Evolutionary conservation across 2,888 invertebrate genomes (phyloP).

Genomic region (Ichneumoninae sp.): DNA sequence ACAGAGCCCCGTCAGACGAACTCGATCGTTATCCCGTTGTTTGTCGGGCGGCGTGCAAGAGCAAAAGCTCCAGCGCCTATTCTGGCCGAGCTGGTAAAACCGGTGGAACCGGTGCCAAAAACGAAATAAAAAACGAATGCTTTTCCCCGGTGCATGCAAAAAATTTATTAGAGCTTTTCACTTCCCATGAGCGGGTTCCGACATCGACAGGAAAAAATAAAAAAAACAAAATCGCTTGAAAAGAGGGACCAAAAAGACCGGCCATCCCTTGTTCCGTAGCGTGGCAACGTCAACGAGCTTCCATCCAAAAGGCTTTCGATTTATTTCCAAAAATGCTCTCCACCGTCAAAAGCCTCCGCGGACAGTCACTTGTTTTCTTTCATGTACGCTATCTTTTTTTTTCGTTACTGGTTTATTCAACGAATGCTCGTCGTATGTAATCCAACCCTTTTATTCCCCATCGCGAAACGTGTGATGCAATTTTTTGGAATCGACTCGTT

Average conservation of each 20-base stretch:
- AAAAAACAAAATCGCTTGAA: constrained; percentile 2
- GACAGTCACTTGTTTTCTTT: constrained; percentile 41
- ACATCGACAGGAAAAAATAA: constrained; percentile 28
- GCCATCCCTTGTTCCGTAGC: constrained; percentile 11
- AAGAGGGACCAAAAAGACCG: background rate
- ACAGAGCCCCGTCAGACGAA: constrained; percentile 53
- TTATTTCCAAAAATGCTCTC: constrained; percentile 29
- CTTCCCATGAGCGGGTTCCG: constrained; percentile 1
- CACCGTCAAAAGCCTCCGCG: constrained; percentile 25
- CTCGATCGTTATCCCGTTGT: constrained; percentile 55
- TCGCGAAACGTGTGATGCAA: background rate
- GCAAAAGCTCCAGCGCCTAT: constrained; percentile 11
- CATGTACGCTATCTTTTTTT: constrained; percentile 15
- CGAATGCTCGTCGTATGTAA: constrained; percentile 1
- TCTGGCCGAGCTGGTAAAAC: constrained; percentile 20
- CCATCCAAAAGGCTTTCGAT: constrained; percentile 21
- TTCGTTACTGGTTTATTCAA: constrained; percentile 24
- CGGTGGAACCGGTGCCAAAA: background rate
- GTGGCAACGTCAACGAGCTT: background rate
- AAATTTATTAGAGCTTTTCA: constrained; percentile 36
- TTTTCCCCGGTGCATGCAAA: background rate
- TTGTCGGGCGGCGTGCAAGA: constrained; percentile 47
- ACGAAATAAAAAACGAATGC: constrained; percentile 9
- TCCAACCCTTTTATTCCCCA: background rate
- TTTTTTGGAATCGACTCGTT: background rate